These are phyloP conservation scores for Sinosuthora webbiana DNA, from an alignment of 2,113 vertebrate genomes.

Conservation along the genomic window DNA sequence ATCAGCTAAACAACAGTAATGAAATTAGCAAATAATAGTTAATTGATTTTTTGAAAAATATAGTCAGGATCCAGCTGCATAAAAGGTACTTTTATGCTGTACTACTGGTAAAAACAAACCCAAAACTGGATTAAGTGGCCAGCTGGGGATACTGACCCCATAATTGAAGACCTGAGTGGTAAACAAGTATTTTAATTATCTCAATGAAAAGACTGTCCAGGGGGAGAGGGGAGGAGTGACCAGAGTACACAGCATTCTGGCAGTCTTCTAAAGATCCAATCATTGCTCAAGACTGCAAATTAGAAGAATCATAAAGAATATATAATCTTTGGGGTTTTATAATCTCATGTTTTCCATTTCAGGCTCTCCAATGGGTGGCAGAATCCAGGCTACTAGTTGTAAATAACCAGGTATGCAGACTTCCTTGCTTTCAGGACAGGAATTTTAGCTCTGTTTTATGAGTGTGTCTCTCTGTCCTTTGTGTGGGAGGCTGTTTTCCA, in stretches of 20 bases:
- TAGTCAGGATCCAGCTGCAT: neutral
- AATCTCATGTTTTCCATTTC: neutral
- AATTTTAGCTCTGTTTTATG: neutral
- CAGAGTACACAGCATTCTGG: neutral
- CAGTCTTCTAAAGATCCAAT: neutral
- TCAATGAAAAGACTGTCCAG: neutral
- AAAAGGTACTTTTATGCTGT: neutral
- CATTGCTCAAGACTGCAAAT: rapidly evolving
- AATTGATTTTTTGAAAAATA: conserved; percentile 23
- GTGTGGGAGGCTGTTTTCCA: neutral
- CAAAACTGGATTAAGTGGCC: conserved; percentile 25
- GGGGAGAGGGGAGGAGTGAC: neutral
- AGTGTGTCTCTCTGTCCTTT: neutral
- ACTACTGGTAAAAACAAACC: neutral
- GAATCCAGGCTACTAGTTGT: neutral
- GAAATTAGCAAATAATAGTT: conserved; percentile 13
- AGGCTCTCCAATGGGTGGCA: neutral
- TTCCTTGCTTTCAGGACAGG: neutral
- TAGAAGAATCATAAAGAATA: neutral
- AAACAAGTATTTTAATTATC: conserved; percentile 39
- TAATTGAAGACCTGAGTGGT: neutral
- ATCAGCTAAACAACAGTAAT: neutral
- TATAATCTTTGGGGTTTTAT: neutral
- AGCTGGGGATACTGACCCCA: neutral
- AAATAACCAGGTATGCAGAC: neutral